Conservation (phyloP, 1,140 invertebrate species). For the Nephotettix cincticeps region DNA sequence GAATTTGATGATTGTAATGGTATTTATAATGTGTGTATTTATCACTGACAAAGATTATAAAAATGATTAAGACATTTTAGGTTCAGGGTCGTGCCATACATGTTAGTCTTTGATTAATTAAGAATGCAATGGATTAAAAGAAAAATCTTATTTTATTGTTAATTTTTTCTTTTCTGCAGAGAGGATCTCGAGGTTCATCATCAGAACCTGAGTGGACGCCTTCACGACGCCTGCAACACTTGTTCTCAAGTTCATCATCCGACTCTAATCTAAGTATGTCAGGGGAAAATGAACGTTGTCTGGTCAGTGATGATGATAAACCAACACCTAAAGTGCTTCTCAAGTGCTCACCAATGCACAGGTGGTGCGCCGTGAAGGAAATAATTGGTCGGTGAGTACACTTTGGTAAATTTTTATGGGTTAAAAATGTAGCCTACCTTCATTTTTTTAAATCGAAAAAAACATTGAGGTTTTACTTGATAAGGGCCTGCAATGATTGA, state of each 20-base stretch:
- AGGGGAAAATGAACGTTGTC: background rate
- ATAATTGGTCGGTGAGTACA: constrained; percentile 42
- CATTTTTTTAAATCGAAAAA: background rate
- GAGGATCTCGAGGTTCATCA: background rate
- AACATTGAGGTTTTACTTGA: background rate
- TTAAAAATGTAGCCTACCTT: background rate
- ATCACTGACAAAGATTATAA: too few species aligned
- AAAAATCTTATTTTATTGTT: background rate
- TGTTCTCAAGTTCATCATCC: background rate
- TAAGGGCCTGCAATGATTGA: too few species aligned
- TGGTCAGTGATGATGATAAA: background rate
- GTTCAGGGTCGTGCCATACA: background rate
- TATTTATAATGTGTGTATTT: too few species aligned
- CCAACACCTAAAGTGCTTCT: constrained; percentile 49
- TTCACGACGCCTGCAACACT: background rate
- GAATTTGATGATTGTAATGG: too few species aligned
- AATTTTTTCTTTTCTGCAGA: background rate
- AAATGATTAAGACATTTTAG: background rate
- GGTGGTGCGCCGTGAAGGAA: constrained; percentile 59
- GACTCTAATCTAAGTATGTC: background rate
- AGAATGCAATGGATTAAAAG: background rate
- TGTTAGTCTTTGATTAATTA: background rate
- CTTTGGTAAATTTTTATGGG: background rate
- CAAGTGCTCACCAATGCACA: constrained; percentile 64
- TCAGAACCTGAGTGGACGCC: background rate